Evolutionary conservation across 2,797 vertebrate species (phyloP).

Genomic region (Pangasius mekongensis): DNA sequence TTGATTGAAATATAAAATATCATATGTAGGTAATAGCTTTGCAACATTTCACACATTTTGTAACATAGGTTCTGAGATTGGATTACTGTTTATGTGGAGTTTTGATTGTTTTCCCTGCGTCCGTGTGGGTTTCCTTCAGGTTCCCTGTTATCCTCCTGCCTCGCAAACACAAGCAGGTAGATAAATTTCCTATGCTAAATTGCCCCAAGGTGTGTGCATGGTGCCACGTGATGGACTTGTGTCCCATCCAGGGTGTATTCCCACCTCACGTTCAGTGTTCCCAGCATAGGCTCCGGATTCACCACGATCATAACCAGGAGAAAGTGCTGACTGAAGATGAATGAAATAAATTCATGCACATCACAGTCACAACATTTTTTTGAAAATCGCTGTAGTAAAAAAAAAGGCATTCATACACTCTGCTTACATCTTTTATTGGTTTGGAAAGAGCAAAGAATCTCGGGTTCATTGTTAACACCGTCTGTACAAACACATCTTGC

Average conservation of each 20-base stretch:
- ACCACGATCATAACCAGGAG: neutral
- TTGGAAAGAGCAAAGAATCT: constrained; percentile 80
- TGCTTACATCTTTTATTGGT: constrained; percentile 80
- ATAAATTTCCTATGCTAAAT: neutral
- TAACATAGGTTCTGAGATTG: neutral
- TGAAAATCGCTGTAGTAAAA: neutral
- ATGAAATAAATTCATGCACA: neutral
- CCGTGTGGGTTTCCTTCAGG: neutral
- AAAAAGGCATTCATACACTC: constrained; percentile 46
- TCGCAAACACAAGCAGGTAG: neutral
- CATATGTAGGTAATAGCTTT: neutral
- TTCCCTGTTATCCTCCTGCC: neutral
- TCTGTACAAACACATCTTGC: constrained; percentile 77
- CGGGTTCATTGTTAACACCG: constrained; percentile 70
- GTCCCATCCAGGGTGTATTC: neutral
- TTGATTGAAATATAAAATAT: neutral
- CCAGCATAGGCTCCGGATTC: neutral
- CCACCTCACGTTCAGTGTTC: neutral
- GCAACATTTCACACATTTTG: neutral
- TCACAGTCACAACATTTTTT: neutral
- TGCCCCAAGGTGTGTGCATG: neutral
- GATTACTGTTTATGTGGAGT: neutral
- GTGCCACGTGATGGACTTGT: no score
- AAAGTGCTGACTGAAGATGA: neutral
- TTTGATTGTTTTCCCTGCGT: neutral